Base-by-base conservation (phyloP, 2,888 invertebrate genomes). In the Hirtodrosophila histrioides region DNA sequence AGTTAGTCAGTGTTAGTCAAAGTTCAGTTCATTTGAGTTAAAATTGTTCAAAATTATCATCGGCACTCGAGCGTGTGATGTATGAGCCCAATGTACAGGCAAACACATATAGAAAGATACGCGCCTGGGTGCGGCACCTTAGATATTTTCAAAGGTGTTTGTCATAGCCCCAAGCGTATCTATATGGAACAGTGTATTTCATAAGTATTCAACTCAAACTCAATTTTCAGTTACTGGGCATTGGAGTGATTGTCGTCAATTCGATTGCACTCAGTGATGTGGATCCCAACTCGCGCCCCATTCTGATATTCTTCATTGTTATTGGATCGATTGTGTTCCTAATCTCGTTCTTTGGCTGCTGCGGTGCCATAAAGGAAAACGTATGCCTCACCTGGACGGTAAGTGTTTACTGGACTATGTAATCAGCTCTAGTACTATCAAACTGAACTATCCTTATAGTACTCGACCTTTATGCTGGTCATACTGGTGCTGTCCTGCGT, bases 301-400 rank as follows among this genome's bases (percentile, higher is more conserved):
- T 84, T 8, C 40, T 79, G 2, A 74, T 83, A 36, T 58, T 78
- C 9, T 93, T 95, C 73, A 95, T 96, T 67, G 92, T 94, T 40
- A 91, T 96, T 68, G 96, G 96, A 3, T 92, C 93, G 8, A 88
- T 95, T 39, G 94, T 95, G 72, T 95, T 97, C 89, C 89, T 96
- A 73, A 95, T 97, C 72, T 95, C 96, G 0, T 97, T 97, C 93
- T 95, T 97, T 88, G 97, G 97, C 66, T 97, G 97, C 92, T 97
- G 97, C 89, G 97, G 97, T 17, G 97, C 97, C 7, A 94, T 96
- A 72, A 94, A 95, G 75, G 97, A 97, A 91, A 97, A 95, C 91
- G 94, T 96, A 89, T 97, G 96, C 92, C 95, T 97, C 94, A 94
- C 95, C 56, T 94, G 96, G 91, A 95, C 95, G 88, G 96, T 96